Evolutionary conservation across 2,797 vertebrate genomes (phyloP), one percentile per base, ranked within the genome.

Genomic region (Adrianichthys oophorus): DNA sequence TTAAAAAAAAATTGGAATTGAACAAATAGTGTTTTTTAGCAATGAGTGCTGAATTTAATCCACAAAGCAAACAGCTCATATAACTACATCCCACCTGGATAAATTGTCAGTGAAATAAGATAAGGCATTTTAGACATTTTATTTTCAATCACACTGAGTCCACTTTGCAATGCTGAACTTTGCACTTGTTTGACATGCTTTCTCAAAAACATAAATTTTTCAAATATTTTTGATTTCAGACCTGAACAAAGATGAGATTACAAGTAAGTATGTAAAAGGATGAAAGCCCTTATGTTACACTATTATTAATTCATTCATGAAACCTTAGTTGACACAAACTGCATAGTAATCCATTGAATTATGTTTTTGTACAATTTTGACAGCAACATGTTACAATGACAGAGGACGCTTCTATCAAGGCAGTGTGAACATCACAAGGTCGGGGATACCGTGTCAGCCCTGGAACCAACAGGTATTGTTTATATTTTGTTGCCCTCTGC

Each of bases 381-480:
- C 76, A 96, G 95, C 78, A 18, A 89, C 80, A 2, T 97, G 95
- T 78, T 97, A 95, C 81, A 91, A 80, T 0, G 92, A 92, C 51
- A 92, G 87, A 60, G 95, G 95, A 0, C 90, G 89, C 41, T 94
- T 93, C 82, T 97, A 96, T 67, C 93, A 94, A 78, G 95, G 95
- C n/a, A 77, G 16, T 1, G n/a, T 83, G 48, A 96, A 95, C 0
- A n/a, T 88, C 54, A 95, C 95, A 0, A 76, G 72, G 56, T 95
- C 95, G 0, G 93, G 92, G 29, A 89, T 87, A 54, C 88, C 88
- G 0, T 97, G 95, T 81, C 95, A 96, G 81, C 89, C 89, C 29
- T 97, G 95, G 95, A 91, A 78, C 5, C 84, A 92, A 21, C 90
- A 92, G 90, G 92, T 93, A 80, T 32, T 32, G 32, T 32, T 32